Evolutionary conservation across 2,797 vertebrate species (phyloP), one percentile per base, ranked within the genome.

Genomic region (Anas georgica): DNA sequence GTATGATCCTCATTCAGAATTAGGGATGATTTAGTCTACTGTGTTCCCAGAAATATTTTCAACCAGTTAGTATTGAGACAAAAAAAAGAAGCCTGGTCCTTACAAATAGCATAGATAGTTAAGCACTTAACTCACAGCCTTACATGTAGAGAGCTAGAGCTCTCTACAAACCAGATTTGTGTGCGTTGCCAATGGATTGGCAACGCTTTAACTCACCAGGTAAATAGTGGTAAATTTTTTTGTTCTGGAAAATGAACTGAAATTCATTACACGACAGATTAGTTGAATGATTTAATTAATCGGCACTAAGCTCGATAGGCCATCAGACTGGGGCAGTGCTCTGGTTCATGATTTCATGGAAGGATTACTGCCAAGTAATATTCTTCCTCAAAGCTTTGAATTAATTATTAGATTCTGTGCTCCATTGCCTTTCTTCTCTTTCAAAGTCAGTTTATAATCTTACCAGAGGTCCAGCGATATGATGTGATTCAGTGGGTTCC

Each of bases 31-130:
- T 33, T 2, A 1, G 9, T 39, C 88, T 3, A 1, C 59, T 33
- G 28, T n/a, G 4, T 59, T 28, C 52, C n/a, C 33, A 5, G 20
- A 6, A 22, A 5, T 2, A 0, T 12, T 63, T 13, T 21, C 37
- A 28, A 3, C 13, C 25, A 25, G 35, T 6, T 20, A n/a, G 31
- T 35, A 2, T 23, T 46, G 48, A 29, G 23, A 16, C 26, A 4
- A 2, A 26, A 25, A 3, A 0, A 10, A 1, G 52, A 4, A n/a
- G 39, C 33, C 4, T 1, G 2, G 2, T 17, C 29, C 55, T n/a
- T 7, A 1, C 10, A 0, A 9, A 0, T 1, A 39, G 52, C 45
- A 5, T 1, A 2, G 2, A 48, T 14, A 48, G 48, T 48, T 48
- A 48, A 48, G 23, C 48, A 12, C 7, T 7, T 1, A 41, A 14